Evolutionary conservation across 2,113 vertebrate genomes (phyloP).

Genomic region (Plecotus auritus): DNA sequence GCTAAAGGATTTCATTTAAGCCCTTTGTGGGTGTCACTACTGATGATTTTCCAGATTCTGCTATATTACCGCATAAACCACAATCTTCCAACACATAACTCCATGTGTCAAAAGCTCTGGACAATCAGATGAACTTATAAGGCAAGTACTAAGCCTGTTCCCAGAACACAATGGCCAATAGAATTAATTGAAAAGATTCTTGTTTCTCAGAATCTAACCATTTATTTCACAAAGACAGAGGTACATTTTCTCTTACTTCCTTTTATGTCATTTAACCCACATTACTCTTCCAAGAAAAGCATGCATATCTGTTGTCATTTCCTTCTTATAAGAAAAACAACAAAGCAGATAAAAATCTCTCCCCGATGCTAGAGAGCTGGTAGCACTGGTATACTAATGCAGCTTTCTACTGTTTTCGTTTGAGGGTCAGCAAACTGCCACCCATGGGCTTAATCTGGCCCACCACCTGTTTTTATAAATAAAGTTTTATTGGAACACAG

Average conservation of each 20-base stretch:
- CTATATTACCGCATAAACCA: neutral
- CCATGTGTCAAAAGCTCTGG: neutral
- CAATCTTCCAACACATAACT: neutral
- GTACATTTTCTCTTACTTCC: slow-evolving; percentile 40
- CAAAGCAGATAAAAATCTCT: neutral
- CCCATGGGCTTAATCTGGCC: neutral
- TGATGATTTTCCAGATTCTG: neutral
- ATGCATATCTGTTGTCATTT: neutral
- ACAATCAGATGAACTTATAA: neutral
- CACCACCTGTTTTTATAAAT: slow-evolving; percentile 2
- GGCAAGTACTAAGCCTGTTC: neutral
- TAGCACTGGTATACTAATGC: accelerated
- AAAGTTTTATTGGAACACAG: slow-evolving; percentile 48
- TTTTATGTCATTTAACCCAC: neutral
- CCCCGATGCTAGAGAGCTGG: neutral
- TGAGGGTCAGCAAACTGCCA: neutral
- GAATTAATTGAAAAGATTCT: slow-evolving; percentile 18
- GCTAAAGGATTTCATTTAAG: neutral
- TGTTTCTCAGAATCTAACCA: slow-evolving; percentile 33
- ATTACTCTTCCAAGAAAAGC: slow-evolving; percentile 49
- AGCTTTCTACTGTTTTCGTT: neutral
- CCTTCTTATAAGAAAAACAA: slow-evolving; percentile 12
- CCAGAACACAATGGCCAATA: neutral
- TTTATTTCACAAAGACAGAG: slow-evolving; percentile 32
- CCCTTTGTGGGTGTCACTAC: neutral